These are phyloP conservation scores for Pammene aurita DNA, from an alignment of 2,888 invertebrate species.

Conservation along the genomic window DNA sequence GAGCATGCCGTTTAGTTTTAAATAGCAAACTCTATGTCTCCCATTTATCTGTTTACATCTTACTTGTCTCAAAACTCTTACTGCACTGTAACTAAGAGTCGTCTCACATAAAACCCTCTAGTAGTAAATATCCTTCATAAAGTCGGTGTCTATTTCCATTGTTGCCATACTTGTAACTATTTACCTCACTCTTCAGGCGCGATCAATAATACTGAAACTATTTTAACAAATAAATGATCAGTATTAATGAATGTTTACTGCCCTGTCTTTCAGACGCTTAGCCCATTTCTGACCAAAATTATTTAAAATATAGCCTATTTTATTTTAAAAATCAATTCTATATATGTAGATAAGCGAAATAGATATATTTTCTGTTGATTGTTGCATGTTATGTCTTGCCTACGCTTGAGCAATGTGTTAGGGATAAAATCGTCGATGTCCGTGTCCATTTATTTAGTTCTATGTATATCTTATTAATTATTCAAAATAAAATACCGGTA, in stretches of 20 bases:
- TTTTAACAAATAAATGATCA: conserved; percentile 36
- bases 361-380: conserved; percentile 41
- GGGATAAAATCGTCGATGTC: not conserved
- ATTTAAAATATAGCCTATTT: conserved; percentile 41
- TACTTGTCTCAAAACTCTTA: not conserved
- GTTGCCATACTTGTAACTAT: conserved; percentile 79
- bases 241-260: conserved; percentile 16
- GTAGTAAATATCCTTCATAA: conserved; percentile 45
- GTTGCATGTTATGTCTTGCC: conserved; percentile 39
- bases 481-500: not conserved
- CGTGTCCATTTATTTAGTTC: not conserved
- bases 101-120: conserved; percentile 25
- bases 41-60: too few species aligned
- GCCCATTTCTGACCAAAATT: conserved; percentile 42
- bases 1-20: too few species aligned
- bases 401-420: conserved; percentile 24
- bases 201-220: conserved; percentile 35
- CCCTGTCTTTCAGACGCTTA: conserved; percentile 51
- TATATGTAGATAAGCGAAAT: conserved; percentile 36
- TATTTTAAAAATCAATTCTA: conserved; percentile 44
- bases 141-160: conserved; percentile 56
- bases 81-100: not conserved
- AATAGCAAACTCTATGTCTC: too few species aligned
- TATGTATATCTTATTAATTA: not conserved
- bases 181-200: conserved; percentile 66